Evolutionary conservation across 2,797 vertebrate genomes (phyloP), one percentile per base, ranked within the genome.

Genomic region (Okamejei kenojei): DNA sequence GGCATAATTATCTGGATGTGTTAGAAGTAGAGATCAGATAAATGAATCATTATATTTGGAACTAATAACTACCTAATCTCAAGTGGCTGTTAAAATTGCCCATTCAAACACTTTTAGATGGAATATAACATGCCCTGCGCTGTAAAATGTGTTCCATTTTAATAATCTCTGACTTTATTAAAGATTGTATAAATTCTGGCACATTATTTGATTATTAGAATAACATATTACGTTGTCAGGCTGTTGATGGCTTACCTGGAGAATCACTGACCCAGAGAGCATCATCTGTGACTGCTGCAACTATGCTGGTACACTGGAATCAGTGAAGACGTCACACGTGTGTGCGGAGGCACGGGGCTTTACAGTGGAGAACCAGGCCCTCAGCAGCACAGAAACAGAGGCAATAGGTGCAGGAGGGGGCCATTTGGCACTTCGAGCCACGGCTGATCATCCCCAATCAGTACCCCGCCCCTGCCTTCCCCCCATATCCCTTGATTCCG

Each of bases 21-120:
- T 92, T 74, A n/a, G 26, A 92, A 76, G 71, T 26, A 26, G 71
- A 92, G 90, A 92, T 92, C 90, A 92, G 73, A 92, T 92, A 76
- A 92, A 92, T 92, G 68, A 92, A 92, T 92, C 90, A 92, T 92
- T 92, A 76, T 92, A 45, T 71, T 92, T 76, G 38, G 90, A 76
- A 92, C 90, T 92, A 92, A 92, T 92, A 92, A 92, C 90, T 29
- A 26, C 73, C 90, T 92, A 92, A 92, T 92, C 90, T 92, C 90
- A 92, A 92, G 90, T 74, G 90, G 76, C 90, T 92, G 90, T 92
- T 92, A 76, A 92, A 92, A 92, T 29, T 92, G 90, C 71, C 90
- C 54, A 92, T 92, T 92, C 90, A 92, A 92, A 92, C 71, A 92
- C 23, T 76, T 92, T 92, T 74, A 74, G 71, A 76, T 71, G 73